Evolutionary conservation across 2,888 invertebrate genomes (phyloP), one percentile per base, ranked within the genome.

Genomic region (Pollenia angustigena): DNA sequence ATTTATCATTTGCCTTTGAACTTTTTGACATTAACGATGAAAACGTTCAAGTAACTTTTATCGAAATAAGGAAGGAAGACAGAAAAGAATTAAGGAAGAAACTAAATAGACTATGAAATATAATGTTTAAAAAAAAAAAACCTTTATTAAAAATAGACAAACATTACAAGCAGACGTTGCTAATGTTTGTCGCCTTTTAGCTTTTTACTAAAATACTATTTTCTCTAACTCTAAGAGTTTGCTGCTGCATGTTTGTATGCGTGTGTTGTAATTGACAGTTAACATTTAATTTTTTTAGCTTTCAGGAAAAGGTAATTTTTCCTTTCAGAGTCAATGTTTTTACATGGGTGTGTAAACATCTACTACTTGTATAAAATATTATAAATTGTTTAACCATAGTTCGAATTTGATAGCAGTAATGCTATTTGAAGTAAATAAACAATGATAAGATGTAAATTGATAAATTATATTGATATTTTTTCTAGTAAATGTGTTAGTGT

Each of bases 381-480:
- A n/a, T n/a, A n/a, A n/a, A n/a, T n/a, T n/a, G 62, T 78, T 79
- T 62, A 46, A 52, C 44, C 23, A 54, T 69, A 16, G 58, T 72
- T 56, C 64, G 60, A 58, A 62, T 78, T 62, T 82, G 75, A 76
- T 75, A 83, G 42, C 64, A 50, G 23, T 54, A 69, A 68, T 62
- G 50, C 71, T 14, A 16, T 48, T 50, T 78, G 42, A 64, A 56
- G 79, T 84, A 44, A 4, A 52, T 66, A 79, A 78, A 60, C 18
- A 79, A 42, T n/a, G 54, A 62, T 58, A 58, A 72, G 66, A 52
- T 58, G 54, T 16, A 68, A 60, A 82, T 88, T 91, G 90, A 92
- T 91, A 92, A 92, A 91, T 92, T 91, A 90, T 89, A 89, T 88
- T 88, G 89, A 89, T 89, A 87, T 88, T 88, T 89, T 90, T 90